Evolutionary conservation across 2,888 invertebrate genomes (phyloP).

Genomic region (Apotomis betuletana): DNA sequence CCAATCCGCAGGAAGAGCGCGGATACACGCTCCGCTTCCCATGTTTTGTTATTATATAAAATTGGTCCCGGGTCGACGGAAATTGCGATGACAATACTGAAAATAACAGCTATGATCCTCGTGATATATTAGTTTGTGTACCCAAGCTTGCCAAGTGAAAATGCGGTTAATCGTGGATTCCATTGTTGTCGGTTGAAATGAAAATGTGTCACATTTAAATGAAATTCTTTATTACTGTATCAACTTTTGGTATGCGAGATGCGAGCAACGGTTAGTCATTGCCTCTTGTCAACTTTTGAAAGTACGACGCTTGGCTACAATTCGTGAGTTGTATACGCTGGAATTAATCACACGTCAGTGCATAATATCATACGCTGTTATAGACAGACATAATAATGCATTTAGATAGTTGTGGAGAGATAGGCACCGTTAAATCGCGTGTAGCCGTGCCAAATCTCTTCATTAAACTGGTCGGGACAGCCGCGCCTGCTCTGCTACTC

Average conservation of each 20-base stretch:
- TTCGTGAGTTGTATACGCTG: constrained; percentile 9
- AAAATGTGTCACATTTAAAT: constrained; percentile 14
- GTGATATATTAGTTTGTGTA: constrained; percentile 36
- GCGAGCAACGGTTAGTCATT: neutral
- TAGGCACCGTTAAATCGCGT: constrained; percentile 72
- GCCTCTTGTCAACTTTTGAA: constrained; percentile 23
- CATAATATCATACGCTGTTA: constrained; percentile 46
- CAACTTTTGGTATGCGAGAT: neutral
- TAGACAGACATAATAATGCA: constrained; percentile 50
- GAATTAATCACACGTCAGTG: constrained; percentile 36
- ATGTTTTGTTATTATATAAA: constrained; percentile 42
- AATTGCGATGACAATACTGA: constrained; percentile 40
- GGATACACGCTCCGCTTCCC: constrained; percentile 36
- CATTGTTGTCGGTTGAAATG: constrained; percentile 11
- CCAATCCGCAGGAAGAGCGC: constrained; percentile 33
- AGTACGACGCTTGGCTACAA: neutral
- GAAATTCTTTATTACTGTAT: neutral
- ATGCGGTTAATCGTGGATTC: constrained; percentile 20
- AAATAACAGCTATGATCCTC: constrained; percentile 33
- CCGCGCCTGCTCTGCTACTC: constrained; percentile 43
- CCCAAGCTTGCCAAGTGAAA: constrained; percentile 31
- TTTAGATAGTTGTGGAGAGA: constrained; percentile 58
- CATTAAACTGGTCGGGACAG: constrained; percentile 73
- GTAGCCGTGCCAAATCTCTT: constrained; percentile 81
- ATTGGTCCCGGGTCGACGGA: constrained; percentile 37